Conservation (phyloP, 1,140 invertebrate species). For the Drosophila rufa region DNA sequence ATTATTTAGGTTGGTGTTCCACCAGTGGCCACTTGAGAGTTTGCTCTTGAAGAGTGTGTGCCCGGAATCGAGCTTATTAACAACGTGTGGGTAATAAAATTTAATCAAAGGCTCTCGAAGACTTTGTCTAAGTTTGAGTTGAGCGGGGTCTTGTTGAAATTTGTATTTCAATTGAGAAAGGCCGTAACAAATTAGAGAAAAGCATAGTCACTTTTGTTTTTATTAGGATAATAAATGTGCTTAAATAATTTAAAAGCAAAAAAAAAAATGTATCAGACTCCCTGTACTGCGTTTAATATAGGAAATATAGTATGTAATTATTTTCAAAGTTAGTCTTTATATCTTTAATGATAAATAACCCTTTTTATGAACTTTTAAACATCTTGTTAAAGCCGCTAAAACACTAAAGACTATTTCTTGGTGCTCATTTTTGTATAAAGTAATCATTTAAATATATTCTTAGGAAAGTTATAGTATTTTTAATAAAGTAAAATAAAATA, state of each 20-base stretch:
- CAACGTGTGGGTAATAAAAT: constrained; percentile 14
- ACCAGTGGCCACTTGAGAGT: constrained; percentile 54
- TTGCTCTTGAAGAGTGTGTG: constrained; percentile 26
- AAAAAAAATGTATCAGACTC: too few species aligned
- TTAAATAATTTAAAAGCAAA: background rate
- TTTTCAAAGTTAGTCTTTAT: background rate
- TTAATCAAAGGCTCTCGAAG: constrained; percentile 8
- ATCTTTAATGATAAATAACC: background rate
- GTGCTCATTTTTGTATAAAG: background rate
- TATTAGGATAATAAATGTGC: too few species aligned
- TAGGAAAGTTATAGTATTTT: background rate
- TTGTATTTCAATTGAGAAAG: background rate
- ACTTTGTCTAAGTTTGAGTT: constrained; percentile 12
- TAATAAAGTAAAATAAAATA: background rate
- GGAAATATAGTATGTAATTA: too few species aligned
- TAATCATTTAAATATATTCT: background rate
- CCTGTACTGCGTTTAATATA: too few species aligned
- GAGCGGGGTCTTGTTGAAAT: background rate
- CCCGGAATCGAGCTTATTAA: constrained; percentile 37
- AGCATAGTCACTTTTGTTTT: background rate
- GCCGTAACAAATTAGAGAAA: too few species aligned
- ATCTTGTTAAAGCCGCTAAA: too few species aligned
- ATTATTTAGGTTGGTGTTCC: constrained; percentile 45
- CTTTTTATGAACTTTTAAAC: too few species aligned
- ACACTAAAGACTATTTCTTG: background rate